Evolutionary conservation across 2,113 vertebrate genomes (phyloP).

Genomic region (Paracanthobrama guichenoti): DNA sequence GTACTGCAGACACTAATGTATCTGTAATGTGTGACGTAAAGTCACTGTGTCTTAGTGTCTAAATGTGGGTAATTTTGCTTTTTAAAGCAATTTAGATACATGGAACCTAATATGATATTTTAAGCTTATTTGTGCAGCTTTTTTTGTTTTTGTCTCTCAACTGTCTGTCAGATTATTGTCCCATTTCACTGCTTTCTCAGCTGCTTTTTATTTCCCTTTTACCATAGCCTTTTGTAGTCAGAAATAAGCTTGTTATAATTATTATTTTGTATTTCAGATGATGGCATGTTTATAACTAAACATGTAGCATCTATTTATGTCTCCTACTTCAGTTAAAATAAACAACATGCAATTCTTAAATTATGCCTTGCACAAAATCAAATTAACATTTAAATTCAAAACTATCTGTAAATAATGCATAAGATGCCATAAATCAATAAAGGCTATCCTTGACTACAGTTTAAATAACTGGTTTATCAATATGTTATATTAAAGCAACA

Average conservation of each 20-base stretch:
- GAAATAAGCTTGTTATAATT: not conserved
- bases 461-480: not conserved
- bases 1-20: too few relatives aligned
- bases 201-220: not conserved
- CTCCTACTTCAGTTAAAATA: not conserved
- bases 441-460: not conserved
- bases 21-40: not conserved
- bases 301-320: not conserved
- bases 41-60: not conserved
- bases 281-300: not conserved
- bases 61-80: not conserved
- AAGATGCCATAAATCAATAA: not conserved
- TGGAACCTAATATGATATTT: not conserved
- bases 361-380: not conserved
- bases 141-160: not conserved
- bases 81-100: not conserved
- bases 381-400: not conserved
- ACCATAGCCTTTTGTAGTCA: not conserved
- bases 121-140: not conserved
- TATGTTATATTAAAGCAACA: not conserved
- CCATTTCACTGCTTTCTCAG: not conserved
- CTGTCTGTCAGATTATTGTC: not conserved
- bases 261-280: not conserved
- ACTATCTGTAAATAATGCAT: not conserved
- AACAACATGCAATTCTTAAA: not conserved